Evolutionary conservation across 2,888 invertebrate genomes (phyloP).

Genomic region (Carterocephalus palaemon): DNA sequence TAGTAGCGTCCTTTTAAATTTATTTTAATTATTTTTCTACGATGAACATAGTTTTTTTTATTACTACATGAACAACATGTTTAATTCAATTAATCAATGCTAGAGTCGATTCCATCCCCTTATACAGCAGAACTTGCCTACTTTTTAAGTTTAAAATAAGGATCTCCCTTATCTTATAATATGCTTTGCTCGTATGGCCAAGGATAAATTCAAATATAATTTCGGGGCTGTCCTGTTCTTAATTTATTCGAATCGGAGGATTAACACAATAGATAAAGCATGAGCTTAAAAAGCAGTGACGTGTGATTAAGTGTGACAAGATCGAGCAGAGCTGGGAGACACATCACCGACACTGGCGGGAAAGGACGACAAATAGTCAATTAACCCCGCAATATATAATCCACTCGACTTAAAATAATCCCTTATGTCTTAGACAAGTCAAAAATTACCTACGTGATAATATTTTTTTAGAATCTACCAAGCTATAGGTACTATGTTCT

Average conservation of each 20-base stretch:
- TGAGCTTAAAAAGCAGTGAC: constrained; percentile 51
- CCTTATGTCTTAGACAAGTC: constrained; percentile 16
- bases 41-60: background rate
- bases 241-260: constrained; percentile 40
- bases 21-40: no score
- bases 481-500: no score
- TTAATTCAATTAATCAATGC: no score
- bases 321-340: constrained; percentile 44
- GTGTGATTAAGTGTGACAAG: constrained; percentile 60
- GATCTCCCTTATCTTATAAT: no score
- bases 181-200: no score
- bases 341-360: constrained; percentile 36
- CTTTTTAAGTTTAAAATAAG: no score
- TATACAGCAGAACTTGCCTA: no score
- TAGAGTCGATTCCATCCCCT: no score
- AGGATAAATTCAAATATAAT: background rate
- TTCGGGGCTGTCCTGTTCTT: constrained; percentile 18
- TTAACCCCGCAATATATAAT: constrained; percentile 54
- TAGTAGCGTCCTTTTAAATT: no score
- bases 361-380: constrained; percentile 60
- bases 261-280: constrained; percentile 49
- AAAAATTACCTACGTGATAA: no score
- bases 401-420: constrained; percentile 30
- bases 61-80: no score
- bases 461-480: no score